Conservation (phyloP, 2,888 invertebrate genomes). For the Ephialtes manifestator region DNA sequence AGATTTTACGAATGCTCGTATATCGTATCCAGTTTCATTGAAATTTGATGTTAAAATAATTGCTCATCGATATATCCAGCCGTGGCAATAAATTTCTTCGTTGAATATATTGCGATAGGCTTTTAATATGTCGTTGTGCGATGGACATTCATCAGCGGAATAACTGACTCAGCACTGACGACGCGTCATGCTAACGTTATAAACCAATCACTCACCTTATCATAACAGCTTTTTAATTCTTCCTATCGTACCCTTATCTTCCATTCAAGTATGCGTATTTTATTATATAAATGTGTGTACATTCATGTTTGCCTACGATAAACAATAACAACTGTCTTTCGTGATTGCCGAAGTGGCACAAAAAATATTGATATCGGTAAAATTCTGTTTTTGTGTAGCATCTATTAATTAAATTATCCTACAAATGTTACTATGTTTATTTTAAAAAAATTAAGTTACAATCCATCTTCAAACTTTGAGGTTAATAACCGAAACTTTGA, state of each 20-base stretch:
- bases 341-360: neutral
- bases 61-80: neutral
- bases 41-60: slow-evolving; percentile 58
- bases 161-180: slow-evolving; percentile 42
- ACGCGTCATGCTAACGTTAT: slow-evolving; percentile 5
- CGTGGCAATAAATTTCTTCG: slow-evolving; percentile 30
- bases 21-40: slow-evolving; percentile 38
- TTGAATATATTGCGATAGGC: slow-evolving; percentile 37
- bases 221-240: slow-evolving; percentile 32
- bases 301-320: neutral
- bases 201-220: slow-evolving; percentile 35
- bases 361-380: neutral
- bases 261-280: neutral
- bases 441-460: no score
- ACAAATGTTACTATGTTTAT: no score
- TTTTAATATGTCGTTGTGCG: slow-evolving; percentile 44
- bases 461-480: no score
- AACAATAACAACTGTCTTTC: neutral
- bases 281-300: neutral
- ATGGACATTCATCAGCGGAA: slow-evolving; percentile 44
- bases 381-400: neutral
- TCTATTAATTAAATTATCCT: neutral
- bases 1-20: slow-evolving; percentile 38
- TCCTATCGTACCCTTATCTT: slow-evolving; percentile 1
- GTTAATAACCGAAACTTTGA: no score